Evolutionary conservation across 1,140 invertebrate genomes (phyloP).

Genomic region (Dendroctonus valens): DNA sequence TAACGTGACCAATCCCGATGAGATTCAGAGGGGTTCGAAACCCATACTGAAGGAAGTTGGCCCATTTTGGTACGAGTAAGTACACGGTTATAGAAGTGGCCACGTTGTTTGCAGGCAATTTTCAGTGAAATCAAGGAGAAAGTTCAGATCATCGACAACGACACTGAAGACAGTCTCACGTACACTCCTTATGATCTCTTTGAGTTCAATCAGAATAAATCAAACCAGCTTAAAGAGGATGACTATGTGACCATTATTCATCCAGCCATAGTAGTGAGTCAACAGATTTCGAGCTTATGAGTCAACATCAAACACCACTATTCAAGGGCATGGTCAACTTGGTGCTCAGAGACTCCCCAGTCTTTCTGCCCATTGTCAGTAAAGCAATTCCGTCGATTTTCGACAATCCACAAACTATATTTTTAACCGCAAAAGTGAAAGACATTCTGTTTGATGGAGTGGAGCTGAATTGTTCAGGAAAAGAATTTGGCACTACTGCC

Average conservation of each 20-base stretch:
- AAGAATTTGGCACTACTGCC: conserved; percentile 67
- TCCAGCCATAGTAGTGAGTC: conserved; percentile 57
- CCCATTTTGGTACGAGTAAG: conserved; percentile 75
- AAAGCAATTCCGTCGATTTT: conserved; percentile 61
- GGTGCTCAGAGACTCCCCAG: conserved; percentile 54
- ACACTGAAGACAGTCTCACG: conserved; percentile 67
- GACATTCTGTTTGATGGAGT: conserved; percentile 71
- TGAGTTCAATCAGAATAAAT: conserved; percentile 60
- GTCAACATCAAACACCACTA: conserved; percentile 10
- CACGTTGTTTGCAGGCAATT: conserved; percentile 11
- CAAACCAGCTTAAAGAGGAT: conserved; percentile 65
- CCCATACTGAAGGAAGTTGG: conserved; percentile 71
- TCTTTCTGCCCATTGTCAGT: conserved; percentile 59
- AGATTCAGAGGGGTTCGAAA: conserved; percentile 52
- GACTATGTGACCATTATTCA: conserved; percentile 66
- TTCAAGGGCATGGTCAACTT: conserved; percentile 53
- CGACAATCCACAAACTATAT: conserved; percentile 60
- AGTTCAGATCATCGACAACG: conserved; percentile 66
- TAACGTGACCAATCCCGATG: conserved; percentile 68
- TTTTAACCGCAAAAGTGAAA: conserved; percentile 60
- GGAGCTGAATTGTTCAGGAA: conserved; percentile 65
- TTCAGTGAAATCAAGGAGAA: conserved; percentile 61
- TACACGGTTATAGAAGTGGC: conserved; percentile 7
- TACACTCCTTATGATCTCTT: conserved; percentile 65
- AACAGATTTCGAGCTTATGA: conserved; percentile 1